Conservation (phyloP, 1,140 invertebrate genomes). For the Bombus sibiricus region DNA sequence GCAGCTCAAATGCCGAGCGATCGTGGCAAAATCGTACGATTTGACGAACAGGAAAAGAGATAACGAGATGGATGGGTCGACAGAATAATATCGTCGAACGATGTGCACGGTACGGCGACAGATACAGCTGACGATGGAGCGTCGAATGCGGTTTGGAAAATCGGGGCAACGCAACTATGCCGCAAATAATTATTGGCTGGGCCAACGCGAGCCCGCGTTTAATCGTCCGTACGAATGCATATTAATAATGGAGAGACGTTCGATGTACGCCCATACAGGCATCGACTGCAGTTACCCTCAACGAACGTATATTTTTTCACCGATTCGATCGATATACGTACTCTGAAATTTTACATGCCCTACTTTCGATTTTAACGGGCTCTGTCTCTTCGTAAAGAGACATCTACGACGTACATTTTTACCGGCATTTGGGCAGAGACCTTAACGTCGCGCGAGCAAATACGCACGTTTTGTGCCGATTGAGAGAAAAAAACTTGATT, state of each 20-base stretch:
- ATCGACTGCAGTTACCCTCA: slow-evolving; percentile 52
- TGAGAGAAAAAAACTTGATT: too few relatives aligned
- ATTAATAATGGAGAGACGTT: slow-evolving; percentile 64
- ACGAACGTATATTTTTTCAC: slow-evolving; percentile 56
- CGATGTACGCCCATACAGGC: slow-evolving; percentile 22
- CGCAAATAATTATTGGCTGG: slow-evolving; percentile 67
- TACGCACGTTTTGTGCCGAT: background rate
- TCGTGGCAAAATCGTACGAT: slow-evolving; percentile 31
- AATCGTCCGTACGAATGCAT: slow-evolving; percentile 66
- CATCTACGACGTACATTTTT: too few relatives aligned
- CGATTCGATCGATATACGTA: slow-evolving; percentile 46
- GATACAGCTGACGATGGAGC: slow-evolving; percentile 38
- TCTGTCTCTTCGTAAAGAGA: slow-evolving; percentile 7
- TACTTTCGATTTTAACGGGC: slow-evolving; percentile 32
- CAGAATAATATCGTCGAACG: slow-evolving; percentile 52
- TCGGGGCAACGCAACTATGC: slow-evolving; percentile 63
- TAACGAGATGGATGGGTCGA: slow-evolving; percentile 40
- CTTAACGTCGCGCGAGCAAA: too few relatives aligned
- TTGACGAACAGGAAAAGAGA: slow-evolving; percentile 44
- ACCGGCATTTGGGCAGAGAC: too few relatives aligned
- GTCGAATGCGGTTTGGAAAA: slow-evolving; percentile 60
- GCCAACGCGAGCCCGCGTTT: slow-evolving; percentile 54
- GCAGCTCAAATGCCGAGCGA: background rate
- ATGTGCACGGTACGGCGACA: background rate
- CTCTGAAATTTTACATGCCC: slow-evolving; percentile 49